Evolutionary conservation across 2,113 vertebrate species (phyloP), one percentile per base, ranked within the genome.

Genomic region (Microtus pennsylvanicus): DNA sequence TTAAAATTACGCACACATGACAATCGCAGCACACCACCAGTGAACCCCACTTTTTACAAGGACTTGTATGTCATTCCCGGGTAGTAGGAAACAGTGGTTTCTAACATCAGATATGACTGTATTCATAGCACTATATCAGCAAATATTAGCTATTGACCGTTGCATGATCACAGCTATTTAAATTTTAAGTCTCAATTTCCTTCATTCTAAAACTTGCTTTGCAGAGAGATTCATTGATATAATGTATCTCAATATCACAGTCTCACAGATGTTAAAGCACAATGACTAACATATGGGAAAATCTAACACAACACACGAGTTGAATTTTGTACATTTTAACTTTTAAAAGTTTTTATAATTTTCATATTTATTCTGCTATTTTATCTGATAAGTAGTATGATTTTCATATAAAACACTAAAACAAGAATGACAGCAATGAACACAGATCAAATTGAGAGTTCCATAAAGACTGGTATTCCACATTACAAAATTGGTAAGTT

Each of bases 151-250:
- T 82, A 30, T 38, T 30, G 19, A 89, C 89, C 21, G 0, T 50
- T 87, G 16, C 3, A 88, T 80, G 80, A 80, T 72, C n/a, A 77
- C 11, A 47, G 35, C 38, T 86, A 91, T 55, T 91, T 94, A 90
- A 93, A 82, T 52, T 89, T 89, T 61, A 94, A 93, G 26, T 85
- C 50, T 93, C 38, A 58, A n/a, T 93, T 82, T 96, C n/a, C 10
- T 81, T 93, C 72, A 85, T 58, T 81, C 70, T 75, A 94, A 85
- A 81, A 61, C 16, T 28, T 87, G 16, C 45, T 63, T 47, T 82
- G 5, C 11, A 70, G 33, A 21, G 13, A 96, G 45, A 96, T 65
- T 95, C 78, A 80, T 5, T 90, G 69, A 97, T 50, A 95, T 93
- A 94, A 90, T 50, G 33, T 78, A 89, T 50, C 45, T 94, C 80